phyloP scores from a whole-genome alignment of 1,140 invertebrate genomes.

The Cataglyphis hispanica region DNA sequence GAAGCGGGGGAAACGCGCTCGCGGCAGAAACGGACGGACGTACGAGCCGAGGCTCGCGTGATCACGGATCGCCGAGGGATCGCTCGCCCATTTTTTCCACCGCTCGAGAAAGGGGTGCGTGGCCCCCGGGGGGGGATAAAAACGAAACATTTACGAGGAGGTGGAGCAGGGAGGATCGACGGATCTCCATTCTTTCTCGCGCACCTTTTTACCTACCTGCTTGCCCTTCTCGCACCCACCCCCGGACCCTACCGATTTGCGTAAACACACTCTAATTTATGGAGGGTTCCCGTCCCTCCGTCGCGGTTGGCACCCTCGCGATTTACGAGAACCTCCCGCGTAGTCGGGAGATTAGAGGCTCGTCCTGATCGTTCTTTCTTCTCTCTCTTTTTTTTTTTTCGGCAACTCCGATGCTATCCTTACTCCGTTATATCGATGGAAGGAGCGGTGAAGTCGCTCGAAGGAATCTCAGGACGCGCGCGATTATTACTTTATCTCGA shows the following conservation, averaged over 20 bases:
- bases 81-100: slow-evolving; percentile 70
- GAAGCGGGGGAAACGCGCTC: slow-evolving; percentile 23
- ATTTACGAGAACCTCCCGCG: slow-evolving; percentile 66
- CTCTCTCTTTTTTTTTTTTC: neutral
- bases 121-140: slow-evolving; percentile 65
- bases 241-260: slow-evolving; percentile 73
- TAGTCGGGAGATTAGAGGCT: slow-evolving; percentile 56
- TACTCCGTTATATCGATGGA: neutral
- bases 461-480: neutral
- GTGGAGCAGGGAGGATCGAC: slow-evolving; percentile 16
- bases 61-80: slow-evolving; percentile 61
- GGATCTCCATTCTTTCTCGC: slow-evolving; percentile 14
- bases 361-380: slow-evolving; percentile 19
- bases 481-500: slow-evolving; percentile 42
- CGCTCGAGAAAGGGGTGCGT: slow-evolving; percentile 35
- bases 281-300: slow-evolving; percentile 32
- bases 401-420: neutral
- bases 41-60: slow-evolving; percentile 44
- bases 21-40: neutral
- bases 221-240: slow-evolving; percentile 48
- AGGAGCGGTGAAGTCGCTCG: neutral
- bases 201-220: slow-evolving; percentile 62
- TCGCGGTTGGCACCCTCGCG: slow-evolving; percentile 55
- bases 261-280: slow-evolving; percentile 80
- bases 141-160: slow-evolving; percentile 60